Percentiles rank a stretch among this genome's conserved stretches.
These are phyloP conservation scores for Popillia japonica DNA, from an alignment of 1,140 invertebrate species.

Conservation along the genomic window DNA sequence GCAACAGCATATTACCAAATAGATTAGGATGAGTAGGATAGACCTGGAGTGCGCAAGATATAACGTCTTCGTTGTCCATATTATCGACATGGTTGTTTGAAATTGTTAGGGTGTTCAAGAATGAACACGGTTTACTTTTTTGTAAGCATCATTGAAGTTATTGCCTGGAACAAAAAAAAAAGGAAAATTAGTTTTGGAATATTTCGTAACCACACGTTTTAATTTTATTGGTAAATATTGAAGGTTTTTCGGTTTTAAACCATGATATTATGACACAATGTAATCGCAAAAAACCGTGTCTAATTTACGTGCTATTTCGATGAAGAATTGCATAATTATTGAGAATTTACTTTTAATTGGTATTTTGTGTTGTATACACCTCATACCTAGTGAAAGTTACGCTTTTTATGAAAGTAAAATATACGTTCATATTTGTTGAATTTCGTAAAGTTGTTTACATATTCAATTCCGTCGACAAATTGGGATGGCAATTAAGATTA, in stretches of 20 bases:
- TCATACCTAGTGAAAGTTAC: too few relatives aligned
- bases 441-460: too few relatives aligned
- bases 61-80: neutral
- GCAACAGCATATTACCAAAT: slow-evolving; percentile 4
- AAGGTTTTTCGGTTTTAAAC: neutral
- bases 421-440: too few relatives aligned
- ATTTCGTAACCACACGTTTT: neutral
- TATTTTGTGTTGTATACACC: neutral
- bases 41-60: neutral
- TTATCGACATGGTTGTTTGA: slow-evolving; percentile 21
- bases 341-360: slow-evolving; percentile 6
- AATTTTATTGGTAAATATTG: neutral
- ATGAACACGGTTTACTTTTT: neutral
- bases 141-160: slow-evolving; percentile 10
- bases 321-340: neutral
- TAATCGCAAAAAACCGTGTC: neutral
- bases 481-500: neutral
- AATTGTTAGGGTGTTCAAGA: neutral
- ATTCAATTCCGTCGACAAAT: slow-evolving; percentile 6
- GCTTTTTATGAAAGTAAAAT: too few relatives aligned
- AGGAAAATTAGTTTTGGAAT: neutral
- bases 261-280: neutral
- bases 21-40: neutral
- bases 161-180: neutral
- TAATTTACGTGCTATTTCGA: neutral